Evolutionary conservation across 2,888 invertebrate genomes (phyloP).

Genomic region (Coleophora deauratella): DNA sequence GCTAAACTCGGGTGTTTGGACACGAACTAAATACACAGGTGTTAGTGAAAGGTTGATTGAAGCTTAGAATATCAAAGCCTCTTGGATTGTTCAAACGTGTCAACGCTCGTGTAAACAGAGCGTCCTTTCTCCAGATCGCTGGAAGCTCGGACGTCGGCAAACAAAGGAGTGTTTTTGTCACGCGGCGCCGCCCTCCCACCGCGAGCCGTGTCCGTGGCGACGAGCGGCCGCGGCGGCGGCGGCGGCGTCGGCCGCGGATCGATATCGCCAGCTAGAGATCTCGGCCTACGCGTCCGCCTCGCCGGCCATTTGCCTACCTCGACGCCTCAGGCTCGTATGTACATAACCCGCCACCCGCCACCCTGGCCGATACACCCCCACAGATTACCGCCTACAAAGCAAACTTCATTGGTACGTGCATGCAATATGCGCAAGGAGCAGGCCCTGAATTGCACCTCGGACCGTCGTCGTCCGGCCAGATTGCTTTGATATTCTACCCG

Average conservation of each 20-base stretch:
- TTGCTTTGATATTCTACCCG: constrained; percentile 64
- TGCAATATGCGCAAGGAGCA: constrained; percentile 73
- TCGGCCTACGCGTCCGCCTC: constrained; percentile 68
- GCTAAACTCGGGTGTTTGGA: no score
- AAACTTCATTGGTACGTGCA: constrained; percentile 74
- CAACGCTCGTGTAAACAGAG: constrained; percentile 23
- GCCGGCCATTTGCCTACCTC: constrained; percentile 74
- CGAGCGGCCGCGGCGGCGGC: constrained; percentile 52
- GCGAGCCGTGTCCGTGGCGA: constrained; percentile 59
- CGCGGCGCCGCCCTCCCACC: constrained; percentile 56
- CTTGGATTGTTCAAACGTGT: constrained; percentile 20
- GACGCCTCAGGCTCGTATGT: constrained; percentile 72
- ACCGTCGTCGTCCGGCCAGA: constrained; percentile 39
- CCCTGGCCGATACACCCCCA: constrained; percentile 62
- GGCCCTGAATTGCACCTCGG: constrained; percentile 57
- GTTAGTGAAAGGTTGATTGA: background rate
- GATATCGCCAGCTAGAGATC: constrained; percentile 64
- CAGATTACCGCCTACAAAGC: constrained; percentile 74
- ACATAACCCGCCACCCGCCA: constrained; percentile 67
- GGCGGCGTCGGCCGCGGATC: constrained; percentile 61
- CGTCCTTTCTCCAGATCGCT: constrained; percentile 23
- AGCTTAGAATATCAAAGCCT: background rate
- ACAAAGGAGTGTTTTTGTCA: constrained; percentile 71
- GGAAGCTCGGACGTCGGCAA: constrained; percentile 41
- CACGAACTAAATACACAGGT: no score